These are phyloP conservation scores for Rhadinocentrus ornatus DNA, from an alignment of 2,797 vertebrate species.

Conservation along the genomic window DNA sequence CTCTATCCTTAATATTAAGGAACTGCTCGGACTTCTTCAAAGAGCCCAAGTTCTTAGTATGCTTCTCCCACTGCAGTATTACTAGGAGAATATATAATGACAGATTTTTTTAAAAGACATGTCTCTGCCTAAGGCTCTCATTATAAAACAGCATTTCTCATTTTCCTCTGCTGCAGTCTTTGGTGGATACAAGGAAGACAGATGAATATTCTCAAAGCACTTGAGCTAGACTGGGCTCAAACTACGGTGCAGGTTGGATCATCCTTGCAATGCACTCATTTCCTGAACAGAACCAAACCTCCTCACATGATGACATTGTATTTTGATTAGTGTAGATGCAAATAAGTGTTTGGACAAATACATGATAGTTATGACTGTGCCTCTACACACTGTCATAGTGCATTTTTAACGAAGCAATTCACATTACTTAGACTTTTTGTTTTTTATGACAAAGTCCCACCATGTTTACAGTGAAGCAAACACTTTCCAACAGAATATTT, in stretches of 20 bases:
- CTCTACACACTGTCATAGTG: neutral
- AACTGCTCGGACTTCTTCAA: slow-evolving; percentile 56
- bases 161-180: slow-evolving; percentile 75
- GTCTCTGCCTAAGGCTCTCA: slow-evolving; percentile 77
- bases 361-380: slow-evolving; percentile 3
- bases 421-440: neutral
- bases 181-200: slow-evolving; percentile 66
- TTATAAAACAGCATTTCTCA: slow-evolving; percentile 81
- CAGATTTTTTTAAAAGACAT: slow-evolving; percentile 77
- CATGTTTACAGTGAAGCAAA: too few relatives aligned
- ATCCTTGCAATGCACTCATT: slow-evolving; percentile 25
- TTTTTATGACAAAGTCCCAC: too few relatives aligned
- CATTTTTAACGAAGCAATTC: neutral
- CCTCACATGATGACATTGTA: slow-evolving; percentile 1
- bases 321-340: slow-evolving; percentile 6
- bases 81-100: slow-evolving; percentile 81
- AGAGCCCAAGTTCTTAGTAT: slow-evolving; percentile 68
- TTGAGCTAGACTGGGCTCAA: slow-evolving; percentile 32
- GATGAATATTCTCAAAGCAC: slow-evolving; percentile 68
- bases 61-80: slow-evolving; percentile 70
- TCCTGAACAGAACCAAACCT: slow-evolving; percentile 31
- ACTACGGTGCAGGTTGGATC: slow-evolving; percentile 48
- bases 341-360: slow-evolving; percentile 7
- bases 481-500: too few relatives aligned
- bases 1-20: slow-evolving; percentile 57